Conservation (phyloP, 2,113 vertebrate genomes). For the Choloepus hoffmanni region DNA sequence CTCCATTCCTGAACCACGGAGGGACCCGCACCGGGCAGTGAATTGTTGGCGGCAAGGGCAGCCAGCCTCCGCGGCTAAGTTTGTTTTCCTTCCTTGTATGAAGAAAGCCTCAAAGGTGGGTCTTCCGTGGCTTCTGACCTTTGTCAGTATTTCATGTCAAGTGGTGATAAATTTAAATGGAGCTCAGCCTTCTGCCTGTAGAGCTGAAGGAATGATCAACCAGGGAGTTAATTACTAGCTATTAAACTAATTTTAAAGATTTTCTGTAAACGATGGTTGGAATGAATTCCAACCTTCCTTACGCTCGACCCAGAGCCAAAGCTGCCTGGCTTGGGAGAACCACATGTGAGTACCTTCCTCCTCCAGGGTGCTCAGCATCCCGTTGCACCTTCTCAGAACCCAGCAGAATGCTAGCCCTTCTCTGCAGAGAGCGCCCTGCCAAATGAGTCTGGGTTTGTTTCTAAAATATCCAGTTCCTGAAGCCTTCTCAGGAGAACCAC, state of each 20-base stretch:
- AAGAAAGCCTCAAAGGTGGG: constrained; percentile 3
- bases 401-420: neutral
- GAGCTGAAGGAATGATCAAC: constrained; percentile 57
- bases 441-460: constrained; percentile 13
- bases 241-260: constrained; percentile 63
- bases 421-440: neutral
- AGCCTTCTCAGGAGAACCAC: neutral
- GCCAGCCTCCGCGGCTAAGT: constrained; percentile 60
- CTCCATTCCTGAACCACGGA: constrained; percentile 66
- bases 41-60: neutral
- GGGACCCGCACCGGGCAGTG: constrained; percentile 57
- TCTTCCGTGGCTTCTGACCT: constrained; percentile 43
- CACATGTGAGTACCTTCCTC: neutral
- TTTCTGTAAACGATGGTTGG: constrained; percentile 38
- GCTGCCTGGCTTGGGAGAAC: neutral
- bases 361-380: neutral
- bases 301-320: neutral
- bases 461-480: neutral
- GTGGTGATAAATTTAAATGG: neutral
- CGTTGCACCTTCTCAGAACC: neutral
- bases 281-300: constrained; percentile 29
- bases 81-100: constrained; percentile 11
- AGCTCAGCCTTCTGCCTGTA: constrained; percentile 1
- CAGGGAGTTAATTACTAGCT: constrained; percentile 64
- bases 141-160: constrained; percentile 1